Evolutionary conservation across 1,140 invertebrate genomes (phyloP), one percentile per base, ranked within the genome.

Genomic region (Hylaeus anthracinus): DNA sequence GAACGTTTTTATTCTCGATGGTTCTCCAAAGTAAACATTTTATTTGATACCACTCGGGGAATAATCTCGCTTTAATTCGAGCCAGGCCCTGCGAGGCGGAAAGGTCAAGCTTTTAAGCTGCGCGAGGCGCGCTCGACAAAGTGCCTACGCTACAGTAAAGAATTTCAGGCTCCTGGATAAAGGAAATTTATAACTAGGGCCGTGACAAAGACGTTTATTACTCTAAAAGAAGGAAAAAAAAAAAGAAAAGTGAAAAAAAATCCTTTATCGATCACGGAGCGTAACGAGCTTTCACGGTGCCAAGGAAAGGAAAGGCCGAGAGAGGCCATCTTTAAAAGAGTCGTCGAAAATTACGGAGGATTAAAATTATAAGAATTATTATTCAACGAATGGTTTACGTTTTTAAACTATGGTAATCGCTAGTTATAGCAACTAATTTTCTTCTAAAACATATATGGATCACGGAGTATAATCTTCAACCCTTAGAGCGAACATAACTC

Each of bases 41-140:
- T 51, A 63, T 26, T 6, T 6, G 15, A 15, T 43, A 9, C 14
- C 26, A 9, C 14, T 8, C 15, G 3, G 5, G 2, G 6, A 51
- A 26, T 9, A 60, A 53, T 15, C 45, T 63, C 5, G 3, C 12
- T 56, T 66, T 75, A 37, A 45, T 63, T 73, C 26, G 14, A 37
- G 2, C 3, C 8, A 15, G 1, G 5, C 1, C 1, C 4, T 8
- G 5, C 9, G 14, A 14, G n/a, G 45, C 39, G 43, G 26, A 76
- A 70, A 61, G 75, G 56, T 45, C 37, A 41, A 48, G 43, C 26
- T 64, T 79, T 55, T 63, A 64, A 63, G 37, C 26, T 5, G 41
- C 5, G 15, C 5, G 9, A 48, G 39, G 4, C 1, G 12, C 39
- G 48, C 15, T 55, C n/a, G 48, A 37, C 37, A 15, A 14, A 12